These are phyloP conservation scores for Elephantulus edwardii DNA, from an alignment of 2,113 vertebrate species.

Conservation along the genomic window DNA sequence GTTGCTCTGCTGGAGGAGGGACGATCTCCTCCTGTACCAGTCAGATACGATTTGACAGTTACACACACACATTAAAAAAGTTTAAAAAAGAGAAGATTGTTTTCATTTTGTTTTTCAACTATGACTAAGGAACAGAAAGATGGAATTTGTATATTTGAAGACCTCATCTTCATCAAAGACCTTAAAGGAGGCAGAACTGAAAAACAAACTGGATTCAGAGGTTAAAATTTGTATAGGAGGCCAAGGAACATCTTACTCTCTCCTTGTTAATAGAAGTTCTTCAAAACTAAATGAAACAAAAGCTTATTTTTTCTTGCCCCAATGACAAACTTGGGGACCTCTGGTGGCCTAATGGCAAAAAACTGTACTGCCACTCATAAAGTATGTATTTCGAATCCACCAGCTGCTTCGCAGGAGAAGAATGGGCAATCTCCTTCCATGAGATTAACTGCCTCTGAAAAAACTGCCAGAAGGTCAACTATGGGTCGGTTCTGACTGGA, in stretches of 20 bases:
- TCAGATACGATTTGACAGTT: too few species aligned
- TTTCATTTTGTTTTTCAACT: slow-evolving; percentile 23
- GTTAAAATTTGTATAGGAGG: background rate
- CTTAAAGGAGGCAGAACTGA: background rate
- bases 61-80: too few species aligned
- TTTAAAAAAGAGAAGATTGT: too few species aligned
- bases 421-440: too few species aligned
- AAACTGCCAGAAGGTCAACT: too few species aligned
- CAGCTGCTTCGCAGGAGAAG: too few species aligned
- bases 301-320: background rate
- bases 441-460: too few species aligned
- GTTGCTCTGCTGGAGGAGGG: too few species aligned
- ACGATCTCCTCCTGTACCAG: too few species aligned
- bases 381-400: too few species aligned
- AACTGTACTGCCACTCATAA: background rate
- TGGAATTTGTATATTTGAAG: background rate
- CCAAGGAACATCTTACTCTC: background rate
- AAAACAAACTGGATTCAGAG: background rate
- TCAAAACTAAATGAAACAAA: background rate
- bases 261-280: background rate
- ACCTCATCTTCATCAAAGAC: background rate
- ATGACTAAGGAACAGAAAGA: background rate
- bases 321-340: background rate
- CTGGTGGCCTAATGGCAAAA: background rate
- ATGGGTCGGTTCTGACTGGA: too few species aligned